Evolutionary conservation across 2,113 vertebrate species (phyloP).

Genomic region (Thalassarche chlororhynchos): DNA sequence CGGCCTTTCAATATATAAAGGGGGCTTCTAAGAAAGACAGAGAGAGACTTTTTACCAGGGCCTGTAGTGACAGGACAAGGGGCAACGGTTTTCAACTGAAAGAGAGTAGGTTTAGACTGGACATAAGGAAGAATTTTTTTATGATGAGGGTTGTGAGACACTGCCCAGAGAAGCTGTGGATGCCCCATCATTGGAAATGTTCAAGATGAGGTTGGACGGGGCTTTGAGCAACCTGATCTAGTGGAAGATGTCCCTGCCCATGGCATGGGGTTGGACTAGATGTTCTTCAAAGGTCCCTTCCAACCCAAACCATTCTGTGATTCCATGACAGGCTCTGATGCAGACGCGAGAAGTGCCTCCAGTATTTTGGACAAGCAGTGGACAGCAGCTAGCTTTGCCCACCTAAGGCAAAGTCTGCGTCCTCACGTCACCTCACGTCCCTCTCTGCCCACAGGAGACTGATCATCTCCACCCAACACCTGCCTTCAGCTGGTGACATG

Average conservation of each 20-base stretch:
- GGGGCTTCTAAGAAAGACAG: neutral
- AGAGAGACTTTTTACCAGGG: neutral
- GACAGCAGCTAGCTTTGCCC: neutral
- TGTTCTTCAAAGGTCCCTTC: neutral
- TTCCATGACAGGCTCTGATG: neutral
- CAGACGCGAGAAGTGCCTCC: rapidly evolving
- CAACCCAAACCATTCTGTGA: neutral
- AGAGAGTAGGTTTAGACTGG: neutral
- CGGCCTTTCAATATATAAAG: neutral
- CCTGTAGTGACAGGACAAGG: neutral
- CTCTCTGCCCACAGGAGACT: neutral
- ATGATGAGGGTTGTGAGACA: rapidly evolving
- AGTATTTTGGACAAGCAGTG: neutral
- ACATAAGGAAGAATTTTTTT: neutral
- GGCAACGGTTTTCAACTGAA: neutral
- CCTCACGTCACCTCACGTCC: too few relatives aligned
- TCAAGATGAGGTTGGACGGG: rapidly evolving
- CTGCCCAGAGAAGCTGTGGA: neutral
- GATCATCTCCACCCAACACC: neutral
- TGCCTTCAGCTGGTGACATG: neutral
- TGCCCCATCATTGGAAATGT: neutral
- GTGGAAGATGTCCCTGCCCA: neutral
- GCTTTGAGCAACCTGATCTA: rapidly evolving
- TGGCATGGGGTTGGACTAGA: rapidly evolving
- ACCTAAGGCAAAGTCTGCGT: too few relatives aligned